Conservation (phyloP, 2,113 vertebrate genomes). For the Apodemus speciosus region DNA sequence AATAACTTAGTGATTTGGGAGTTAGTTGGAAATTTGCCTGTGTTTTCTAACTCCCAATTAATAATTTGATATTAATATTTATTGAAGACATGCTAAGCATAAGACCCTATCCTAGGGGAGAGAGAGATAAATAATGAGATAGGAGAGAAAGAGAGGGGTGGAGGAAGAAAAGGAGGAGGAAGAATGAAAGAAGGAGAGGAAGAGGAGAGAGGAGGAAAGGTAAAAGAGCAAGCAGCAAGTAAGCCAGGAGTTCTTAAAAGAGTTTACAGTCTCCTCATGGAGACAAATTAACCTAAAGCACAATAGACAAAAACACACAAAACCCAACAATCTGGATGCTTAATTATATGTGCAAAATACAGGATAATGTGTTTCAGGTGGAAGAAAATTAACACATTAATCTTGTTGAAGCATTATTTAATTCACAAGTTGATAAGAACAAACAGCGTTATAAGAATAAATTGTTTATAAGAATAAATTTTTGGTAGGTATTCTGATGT, state of each 20-base stretch:
- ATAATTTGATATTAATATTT: background rate
- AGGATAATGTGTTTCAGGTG: background rate
- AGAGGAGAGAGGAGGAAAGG: too few species aligned
- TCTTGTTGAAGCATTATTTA: background rate
- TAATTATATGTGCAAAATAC: background rate
- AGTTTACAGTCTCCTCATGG: background rate
- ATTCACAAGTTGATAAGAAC: background rate
- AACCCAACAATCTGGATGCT: background rate
- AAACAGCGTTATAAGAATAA: background rate
- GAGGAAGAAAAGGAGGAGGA: background rate
- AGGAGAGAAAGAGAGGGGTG: background rate
- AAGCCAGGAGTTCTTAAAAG: background rate
- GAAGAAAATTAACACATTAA: background rate
- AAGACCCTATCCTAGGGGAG: background rate
- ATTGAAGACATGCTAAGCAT: background rate
- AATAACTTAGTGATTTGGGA: background rate
- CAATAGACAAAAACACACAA: background rate
- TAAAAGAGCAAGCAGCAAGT: background rate
- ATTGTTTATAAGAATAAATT: background rate
- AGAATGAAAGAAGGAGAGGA: background rate
- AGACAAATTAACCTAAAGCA: background rate
- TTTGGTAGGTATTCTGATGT: background rate
- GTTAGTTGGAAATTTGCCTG: background rate
- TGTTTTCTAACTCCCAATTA: background rate
- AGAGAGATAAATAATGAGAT: too few species aligned